phyloP scores from a whole-genome alignment of 2,888 invertebrate genomes.

The Sialis fuliginosa region DNA sequence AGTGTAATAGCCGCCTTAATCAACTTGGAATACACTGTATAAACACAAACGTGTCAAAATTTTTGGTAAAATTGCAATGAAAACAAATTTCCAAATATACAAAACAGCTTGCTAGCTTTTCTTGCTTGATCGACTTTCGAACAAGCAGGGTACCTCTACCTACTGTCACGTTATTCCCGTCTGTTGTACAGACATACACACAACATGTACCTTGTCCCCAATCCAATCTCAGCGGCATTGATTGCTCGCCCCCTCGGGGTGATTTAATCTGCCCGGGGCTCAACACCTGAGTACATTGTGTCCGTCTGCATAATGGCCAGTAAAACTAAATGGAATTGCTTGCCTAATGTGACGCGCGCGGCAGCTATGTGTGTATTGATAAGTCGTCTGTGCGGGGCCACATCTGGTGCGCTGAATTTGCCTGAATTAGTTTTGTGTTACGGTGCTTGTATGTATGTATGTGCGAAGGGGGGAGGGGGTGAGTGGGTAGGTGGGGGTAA shows the following conservation, averaged over 20 bases:
- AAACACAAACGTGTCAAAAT: too few species aligned
- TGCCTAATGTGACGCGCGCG: conserved; percentile 15
- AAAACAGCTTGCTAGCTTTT: too few species aligned
- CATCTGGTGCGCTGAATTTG: conserved; percentile 21
- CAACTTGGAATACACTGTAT: too few species aligned
- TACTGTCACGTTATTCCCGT: neutral
- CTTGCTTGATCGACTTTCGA: too few species aligned
- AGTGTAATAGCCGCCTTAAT: too few species aligned
- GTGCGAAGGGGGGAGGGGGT: conserved; percentile 13
- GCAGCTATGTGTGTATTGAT: conserved; percentile 8
- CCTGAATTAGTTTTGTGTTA: too few species aligned
- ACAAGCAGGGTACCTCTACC: too few species aligned
- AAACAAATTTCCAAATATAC: too few species aligned
- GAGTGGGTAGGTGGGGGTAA: conserved; percentile 11
- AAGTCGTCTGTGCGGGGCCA: conserved; percentile 15
- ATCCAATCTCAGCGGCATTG: conserved; percentile 1
- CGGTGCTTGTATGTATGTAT: conserved; percentile 7
- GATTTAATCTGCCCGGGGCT: conserved; percentile 27
- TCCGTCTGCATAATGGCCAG: conserved; percentile 24
- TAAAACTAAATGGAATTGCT: conserved; percentile 27
- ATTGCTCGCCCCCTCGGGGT: conserved; percentile 19
- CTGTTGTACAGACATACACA: too few species aligned
- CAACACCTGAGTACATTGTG: conserved; percentile 29
- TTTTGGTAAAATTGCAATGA: too few species aligned
- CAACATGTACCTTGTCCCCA: neutral